Percentiles rank a stretch among this genome's conserved stretches.
phyloP scores from a whole-genome alignment of 30 jellyfish, hydroid and myxozoan genomes.

The Rhopilema esculentum region DNA sequence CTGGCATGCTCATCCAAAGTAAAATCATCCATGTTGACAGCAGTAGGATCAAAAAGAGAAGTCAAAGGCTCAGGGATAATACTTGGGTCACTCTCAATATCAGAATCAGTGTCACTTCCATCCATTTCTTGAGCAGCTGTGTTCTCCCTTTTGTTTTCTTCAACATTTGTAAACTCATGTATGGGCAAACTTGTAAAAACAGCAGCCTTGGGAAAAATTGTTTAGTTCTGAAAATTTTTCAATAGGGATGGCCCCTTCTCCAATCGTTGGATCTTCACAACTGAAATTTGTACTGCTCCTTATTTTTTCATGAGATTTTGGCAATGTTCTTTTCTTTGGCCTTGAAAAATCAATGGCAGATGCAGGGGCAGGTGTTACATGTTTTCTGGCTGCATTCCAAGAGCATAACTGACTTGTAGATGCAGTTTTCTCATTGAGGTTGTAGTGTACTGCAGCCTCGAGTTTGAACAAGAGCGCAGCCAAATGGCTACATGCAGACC shows the following conservation, averaged over 20 bases:
- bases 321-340: not conserved
- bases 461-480: too few relatives aligned
- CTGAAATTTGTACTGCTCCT: not conserved
- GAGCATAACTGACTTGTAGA: conserved; percentile 36
- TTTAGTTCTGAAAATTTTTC: conserved; percentile 1
- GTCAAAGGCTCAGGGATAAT: conserved; percentile 44
- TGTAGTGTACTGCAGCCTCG: conserved; percentile 39
- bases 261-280: conserved; percentile 14
- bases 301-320: conserved; percentile 28
- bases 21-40: conserved; percentile 24
- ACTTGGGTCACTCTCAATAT: not conserved
- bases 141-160: not conserved
- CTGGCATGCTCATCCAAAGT: too few relatives aligned
- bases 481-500: too few relatives aligned
- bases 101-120: conserved; percentile 50
- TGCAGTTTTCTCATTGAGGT: conserved; percentile 30
- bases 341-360: conserved; percentile 14
- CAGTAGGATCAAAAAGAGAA: conserved; percentile 32
- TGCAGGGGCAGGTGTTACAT: not conserved
- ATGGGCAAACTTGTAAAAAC: conserved; percentile 46
- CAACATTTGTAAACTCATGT: too few relatives aligned
- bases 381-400: conserved; percentile 13
- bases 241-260: conserved; percentile 18
- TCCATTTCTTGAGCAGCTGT: not conserved
- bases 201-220: conserved; percentile 18